Conservation (phyloP, 2,113 vertebrate genomes). For the Tylochromis polylepis region DNA sequence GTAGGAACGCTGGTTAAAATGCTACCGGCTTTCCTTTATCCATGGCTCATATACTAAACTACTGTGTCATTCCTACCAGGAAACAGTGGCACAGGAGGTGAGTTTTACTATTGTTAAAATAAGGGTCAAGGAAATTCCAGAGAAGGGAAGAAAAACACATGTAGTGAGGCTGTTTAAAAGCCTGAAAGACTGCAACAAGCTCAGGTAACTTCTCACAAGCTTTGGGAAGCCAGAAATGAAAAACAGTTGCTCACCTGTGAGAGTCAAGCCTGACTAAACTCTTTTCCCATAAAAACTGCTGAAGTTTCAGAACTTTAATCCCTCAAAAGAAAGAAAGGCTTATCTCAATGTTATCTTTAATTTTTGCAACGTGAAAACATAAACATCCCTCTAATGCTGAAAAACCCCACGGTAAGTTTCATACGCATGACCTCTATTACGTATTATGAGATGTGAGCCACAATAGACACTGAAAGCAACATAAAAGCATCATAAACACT, state of each 20-base stretch:
- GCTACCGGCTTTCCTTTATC: rapidly evolving
- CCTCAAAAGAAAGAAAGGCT: neutral
- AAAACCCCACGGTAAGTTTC: neutral
- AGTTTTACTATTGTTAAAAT: neutral
- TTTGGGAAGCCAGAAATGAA: neutral
- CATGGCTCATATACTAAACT: neutral
- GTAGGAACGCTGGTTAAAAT: neutral
- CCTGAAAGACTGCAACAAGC: neutral
- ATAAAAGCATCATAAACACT: neutral
- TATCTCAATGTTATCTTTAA: neutral
- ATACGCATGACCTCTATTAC: neutral
- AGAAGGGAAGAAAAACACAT: neutral
- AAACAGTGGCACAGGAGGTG: neutral
- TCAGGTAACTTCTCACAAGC: neutral
- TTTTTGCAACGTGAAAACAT: neutral
- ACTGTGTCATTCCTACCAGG: neutral
- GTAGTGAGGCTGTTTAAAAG: neutral
- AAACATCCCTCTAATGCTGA: neutral
- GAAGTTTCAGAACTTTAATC: neutral
- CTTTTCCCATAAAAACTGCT: neutral
- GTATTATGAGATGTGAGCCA: neutral
- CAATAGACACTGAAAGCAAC: neutral
- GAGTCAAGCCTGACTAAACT: neutral
- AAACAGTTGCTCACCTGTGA: neutral
- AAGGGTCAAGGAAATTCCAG: neutral